Evolutionary conservation across 2,797 vertebrate genomes (phyloP), one percentile per base, ranked within the genome.

Genomic region (Microctenopoma stevenorrisi): DNA sequence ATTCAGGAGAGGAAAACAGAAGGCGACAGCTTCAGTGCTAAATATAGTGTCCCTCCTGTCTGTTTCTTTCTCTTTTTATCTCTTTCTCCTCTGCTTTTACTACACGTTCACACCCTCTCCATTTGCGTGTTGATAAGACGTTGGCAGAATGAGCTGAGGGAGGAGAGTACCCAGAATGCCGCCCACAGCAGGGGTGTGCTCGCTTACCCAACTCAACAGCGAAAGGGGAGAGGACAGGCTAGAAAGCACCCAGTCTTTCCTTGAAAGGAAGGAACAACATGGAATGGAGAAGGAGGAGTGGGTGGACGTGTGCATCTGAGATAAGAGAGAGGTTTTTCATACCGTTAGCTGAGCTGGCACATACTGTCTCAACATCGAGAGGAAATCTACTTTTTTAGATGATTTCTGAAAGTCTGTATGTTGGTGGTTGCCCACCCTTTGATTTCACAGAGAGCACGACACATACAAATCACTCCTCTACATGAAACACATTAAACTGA

Each of bases 1-100:
- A 90, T 90, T 92, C 88, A 89, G 78, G 87, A 84, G 89, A 87
- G 90, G 72, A 79, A 92, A 92, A 93, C 88, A 87, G 89, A 91
- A 93, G 91, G 92, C 81, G 93, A 94, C 94, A 94, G 92, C 88
- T 89, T 84, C 72, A 16, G 69, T 68, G 90, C 94, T 94, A 94
- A 93, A 94, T 94, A 93, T 94, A 94, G 94, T 92, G 87, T 89
- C 83, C 86, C 79, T 90, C 76, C 87, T 86, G 82, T 85, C 84
- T 86, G 68, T 82, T 72, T 82, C 77, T 74, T 80, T 84, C 73
- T 84, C 76, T 81, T 76, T 89, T 74, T 87, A 62, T 86, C 84
- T 86, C 55, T 50, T 68, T 84, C 83, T 82, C 72, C 58, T 85
- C 84, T 87, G 82, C 82, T 72, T 85, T 81, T 78, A 67, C 84